Conservation (phyloP, 2,113 vertebrate species). For the Mus musculus region DNA sequence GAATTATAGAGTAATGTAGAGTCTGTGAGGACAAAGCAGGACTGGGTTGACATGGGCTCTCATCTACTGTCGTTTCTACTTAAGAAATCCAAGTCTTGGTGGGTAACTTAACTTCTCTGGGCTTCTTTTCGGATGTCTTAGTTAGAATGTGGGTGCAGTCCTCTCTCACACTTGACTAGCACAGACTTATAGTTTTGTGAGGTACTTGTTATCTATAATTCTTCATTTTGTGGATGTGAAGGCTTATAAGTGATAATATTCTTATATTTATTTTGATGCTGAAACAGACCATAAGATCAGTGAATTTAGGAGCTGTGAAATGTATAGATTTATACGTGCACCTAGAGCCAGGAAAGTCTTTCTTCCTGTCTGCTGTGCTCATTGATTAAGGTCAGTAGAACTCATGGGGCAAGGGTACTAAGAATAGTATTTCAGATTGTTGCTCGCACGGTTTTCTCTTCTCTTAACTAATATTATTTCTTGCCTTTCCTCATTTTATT, state of each 20-base stretch:
- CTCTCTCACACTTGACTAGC: neutral
- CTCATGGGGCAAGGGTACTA: neutral
- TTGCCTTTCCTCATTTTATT: neutral
- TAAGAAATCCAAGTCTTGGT: neutral
- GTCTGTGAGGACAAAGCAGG: neutral
- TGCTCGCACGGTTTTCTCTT: neutral
- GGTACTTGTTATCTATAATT: neutral
- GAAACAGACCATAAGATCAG: neutral
- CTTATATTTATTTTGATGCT: constrained; percentile 21
- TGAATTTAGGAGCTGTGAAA: neutral
- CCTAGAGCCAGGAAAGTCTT: neutral
- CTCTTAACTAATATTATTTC: neutral
- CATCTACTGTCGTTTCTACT: neutral
- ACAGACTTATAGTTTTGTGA: neutral
- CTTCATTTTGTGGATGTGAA: neutral
- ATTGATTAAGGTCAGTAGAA: neutral
- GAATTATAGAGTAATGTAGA: neutral
- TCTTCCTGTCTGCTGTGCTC: neutral
- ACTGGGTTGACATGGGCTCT: neutral
- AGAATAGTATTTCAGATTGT: neutral
- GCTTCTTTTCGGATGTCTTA: neutral
- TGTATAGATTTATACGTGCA: neutral
- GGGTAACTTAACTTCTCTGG: neutral
- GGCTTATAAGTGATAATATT: neutral
- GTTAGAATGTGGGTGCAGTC: neutral